Base-by-base conservation (phyloP, 2,888 invertebrate species). In the Papilio gigon region DNA sequence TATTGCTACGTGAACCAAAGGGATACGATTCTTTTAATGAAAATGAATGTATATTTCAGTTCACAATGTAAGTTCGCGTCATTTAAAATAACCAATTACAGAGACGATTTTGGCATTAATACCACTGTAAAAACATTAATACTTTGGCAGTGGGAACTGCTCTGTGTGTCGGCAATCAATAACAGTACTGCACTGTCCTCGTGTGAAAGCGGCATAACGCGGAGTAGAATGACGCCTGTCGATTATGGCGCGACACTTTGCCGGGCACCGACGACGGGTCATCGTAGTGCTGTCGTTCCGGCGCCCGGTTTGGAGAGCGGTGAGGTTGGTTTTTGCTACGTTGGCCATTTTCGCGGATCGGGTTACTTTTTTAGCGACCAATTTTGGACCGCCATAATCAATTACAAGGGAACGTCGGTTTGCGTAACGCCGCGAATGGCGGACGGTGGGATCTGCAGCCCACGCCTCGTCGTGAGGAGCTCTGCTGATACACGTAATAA, bases 391-490 rank as follows among this genome's bases (percentile, higher is more conserved):
- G 77, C 81, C 76, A 80, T 86, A 63, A 82, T 85, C 84, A 86
- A 85, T 87, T 87, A 87, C 81, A 80, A 79, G 80, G 82, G 83
- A 83, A 83, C 84, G 82, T 77, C 76, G 77, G 72, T 79, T 84
- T 78, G 82, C 81, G 83, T 83, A 84, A 83, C 76, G 70, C 76
- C 75, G 83, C 82, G 84, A 84, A 85, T 83, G 83, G 82, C 76
- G 71, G 72, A 73, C 70, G 58, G 72, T 71, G 67, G 50, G 53
- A 63, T 70, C 63, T 50, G 73, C 73, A 75, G 77, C 78, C 79
- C 79, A 78, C 80, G 80, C 77, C 75, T 71, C 74, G 75, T 76
- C 77, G 77, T 79, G 77, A 73, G 76, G 72, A 71, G 72, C 74
- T 68, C 65, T 65, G 70, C 30, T 27, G 68, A 68, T 71, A 73